Evolutionary conservation across 1,140 invertebrate species (phyloP).

Genomic region (Aphidius ervi): DNA sequence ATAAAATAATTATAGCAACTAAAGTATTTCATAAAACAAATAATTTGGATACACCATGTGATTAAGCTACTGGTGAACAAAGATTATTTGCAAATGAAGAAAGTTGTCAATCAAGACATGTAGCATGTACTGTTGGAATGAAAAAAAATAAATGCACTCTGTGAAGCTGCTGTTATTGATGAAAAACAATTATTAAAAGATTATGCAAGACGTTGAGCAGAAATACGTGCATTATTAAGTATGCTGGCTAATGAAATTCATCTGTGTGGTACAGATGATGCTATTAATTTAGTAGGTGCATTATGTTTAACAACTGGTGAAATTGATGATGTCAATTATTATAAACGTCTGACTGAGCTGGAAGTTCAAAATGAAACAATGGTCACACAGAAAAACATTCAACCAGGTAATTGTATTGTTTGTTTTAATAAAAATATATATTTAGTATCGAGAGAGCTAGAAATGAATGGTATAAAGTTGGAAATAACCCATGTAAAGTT

Average conservation of each 20-base stretch:
- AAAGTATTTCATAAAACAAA: no score
- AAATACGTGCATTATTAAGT: constrained; percentile 93
- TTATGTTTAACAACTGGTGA: constrained; percentile 86
- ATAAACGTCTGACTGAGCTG: no score
- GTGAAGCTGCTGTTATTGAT: constrained; percentile 98
- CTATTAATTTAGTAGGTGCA: constrained; percentile 75
- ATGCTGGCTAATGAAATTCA: constrained; percentile 88
- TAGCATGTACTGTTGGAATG: constrained; percentile 98
- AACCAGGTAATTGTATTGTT: constrained; percentile 95
- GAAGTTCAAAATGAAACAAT: constrained; percentile 75
- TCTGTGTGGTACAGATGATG: constrained; percentile 91
- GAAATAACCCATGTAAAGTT: constrained; percentile 90
- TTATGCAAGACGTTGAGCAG: constrained; percentile 90
- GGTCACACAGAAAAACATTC: constrained; percentile 71
- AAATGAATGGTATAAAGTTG: constrained; percentile 79
- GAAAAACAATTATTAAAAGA: constrained; percentile 98
- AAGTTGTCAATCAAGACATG: constrained; percentile 70
- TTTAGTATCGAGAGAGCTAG: constrained; percentile 75
- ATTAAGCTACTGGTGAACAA: constrained; percentile 97
- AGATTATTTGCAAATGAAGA: constrained; percentile 68
- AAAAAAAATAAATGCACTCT: constrained; percentile 72
- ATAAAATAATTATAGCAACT: constrained; percentile 88
- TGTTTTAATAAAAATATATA: constrained; percentile 98
- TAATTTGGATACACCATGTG: constrained; percentile 85
- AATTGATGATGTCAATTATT: constrained; percentile 79